Conservation (phyloP, 2,113 vertebrate genomes). For the Chaetodon auriga region DNA sequence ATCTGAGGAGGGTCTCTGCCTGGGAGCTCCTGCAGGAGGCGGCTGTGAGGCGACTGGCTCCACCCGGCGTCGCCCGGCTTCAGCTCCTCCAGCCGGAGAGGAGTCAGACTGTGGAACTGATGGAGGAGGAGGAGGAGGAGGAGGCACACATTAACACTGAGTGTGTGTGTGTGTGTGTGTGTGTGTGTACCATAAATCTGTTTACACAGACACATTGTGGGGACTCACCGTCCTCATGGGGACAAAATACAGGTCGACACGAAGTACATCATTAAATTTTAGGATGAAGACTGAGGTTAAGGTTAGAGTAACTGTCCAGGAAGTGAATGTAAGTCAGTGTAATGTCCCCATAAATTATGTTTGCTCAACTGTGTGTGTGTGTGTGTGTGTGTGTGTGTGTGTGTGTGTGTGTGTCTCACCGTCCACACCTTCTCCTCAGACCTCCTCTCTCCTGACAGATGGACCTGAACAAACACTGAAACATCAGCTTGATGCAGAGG, state of each 20-base stretch:
- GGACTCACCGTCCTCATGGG: too few relatives aligned
- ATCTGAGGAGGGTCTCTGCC: conserved; percentile 59
- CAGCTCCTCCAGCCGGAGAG: conserved; percentile 69
- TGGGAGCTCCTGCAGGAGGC: conserved; percentile 40
- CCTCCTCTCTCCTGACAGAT: conserved; percentile 49
- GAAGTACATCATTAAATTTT: too few relatives aligned
- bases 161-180: too few relatives aligned
- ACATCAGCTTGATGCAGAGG: background rate
- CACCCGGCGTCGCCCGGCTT: conserved; percentile 13
- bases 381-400: conserved; percentile 10
- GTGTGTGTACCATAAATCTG: too few relatives aligned
- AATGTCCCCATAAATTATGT: too few relatives aligned
- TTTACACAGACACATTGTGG: too few relatives aligned
- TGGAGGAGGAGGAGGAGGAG: background rate
- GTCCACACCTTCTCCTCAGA: conserved; percentile 76
- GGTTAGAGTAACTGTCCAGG: too few relatives aligned
- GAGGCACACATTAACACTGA: background rate
- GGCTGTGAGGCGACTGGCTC: conserved; percentile 56
- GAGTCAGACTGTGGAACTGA: conserved; percentile 79
- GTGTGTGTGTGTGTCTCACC: conserved; percentile 53
- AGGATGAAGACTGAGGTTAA: too few relatives aligned
- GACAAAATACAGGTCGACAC: too few relatives aligned
- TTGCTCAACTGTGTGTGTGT: background rate
- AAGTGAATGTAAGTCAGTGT: too few relatives aligned
- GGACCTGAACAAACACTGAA: conserved; percentile 52